Evolutionary conservation across 1,140 invertebrate genomes (phyloP).

Genomic region (Eupristina koningsbergeri): DNA sequence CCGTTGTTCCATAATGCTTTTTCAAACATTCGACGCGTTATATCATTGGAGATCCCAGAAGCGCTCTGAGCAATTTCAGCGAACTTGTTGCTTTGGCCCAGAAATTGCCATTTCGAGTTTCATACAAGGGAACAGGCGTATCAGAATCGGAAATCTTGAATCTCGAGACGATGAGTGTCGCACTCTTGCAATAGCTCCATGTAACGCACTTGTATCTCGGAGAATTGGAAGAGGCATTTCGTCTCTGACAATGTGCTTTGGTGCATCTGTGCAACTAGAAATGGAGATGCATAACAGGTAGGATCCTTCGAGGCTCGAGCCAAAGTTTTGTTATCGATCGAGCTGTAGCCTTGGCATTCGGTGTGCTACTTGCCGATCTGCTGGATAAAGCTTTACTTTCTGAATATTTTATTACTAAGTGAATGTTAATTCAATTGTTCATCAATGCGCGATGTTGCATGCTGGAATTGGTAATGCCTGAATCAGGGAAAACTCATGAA

Average conservation of each 20-base stretch:
- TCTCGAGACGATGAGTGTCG: constrained; percentile 1
- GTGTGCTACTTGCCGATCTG: neutral
- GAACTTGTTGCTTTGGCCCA: constrained; percentile 41
- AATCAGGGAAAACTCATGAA: neutral
- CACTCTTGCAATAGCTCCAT: neutral
- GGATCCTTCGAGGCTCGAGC: constrained; percentile 2
- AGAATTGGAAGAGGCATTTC: neutral
- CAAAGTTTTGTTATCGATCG: constrained; percentile 46
- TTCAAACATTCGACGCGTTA: neutral
- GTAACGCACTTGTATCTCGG: neutral
- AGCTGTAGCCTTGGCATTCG: constrained; percentile 42
- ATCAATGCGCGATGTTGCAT: neutral
- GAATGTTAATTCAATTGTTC: neutral
- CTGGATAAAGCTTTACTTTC: neutral
- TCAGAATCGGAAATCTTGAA: constrained; percentile 26
- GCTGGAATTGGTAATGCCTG: neutral
- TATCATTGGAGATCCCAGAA: neutral
- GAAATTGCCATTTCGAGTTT: constrained; percentile 34
- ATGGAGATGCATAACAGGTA: constrained; percentile 32
- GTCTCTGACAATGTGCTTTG: constrained; percentile 55
- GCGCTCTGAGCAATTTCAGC: neutral
- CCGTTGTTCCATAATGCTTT: neutral
- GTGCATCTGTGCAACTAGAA: constrained; percentile 47
- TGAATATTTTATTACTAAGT: neutral
- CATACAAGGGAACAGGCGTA: constrained; percentile 11